Conservation (phyloP, 2,888 invertebrate species). For the Leucophenga montana region DNA sequence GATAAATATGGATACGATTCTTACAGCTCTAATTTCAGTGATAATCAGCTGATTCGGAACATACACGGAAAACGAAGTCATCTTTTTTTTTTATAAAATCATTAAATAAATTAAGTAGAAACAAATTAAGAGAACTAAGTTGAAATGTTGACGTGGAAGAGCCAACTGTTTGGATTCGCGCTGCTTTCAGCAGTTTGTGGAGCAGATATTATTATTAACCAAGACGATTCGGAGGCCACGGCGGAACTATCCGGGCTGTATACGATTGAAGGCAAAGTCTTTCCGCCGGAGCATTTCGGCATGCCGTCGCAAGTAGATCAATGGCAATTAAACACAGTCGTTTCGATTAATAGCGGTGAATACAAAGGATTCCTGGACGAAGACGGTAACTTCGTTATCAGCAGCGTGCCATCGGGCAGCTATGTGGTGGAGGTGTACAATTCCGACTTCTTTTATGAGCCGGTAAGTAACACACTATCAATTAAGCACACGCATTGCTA, state of each 20-base stretch:
- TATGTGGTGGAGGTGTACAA: slow-evolving; percentile 94
- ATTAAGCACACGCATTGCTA: not conserved
- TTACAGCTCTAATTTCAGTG: no score
- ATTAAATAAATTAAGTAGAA: no score
- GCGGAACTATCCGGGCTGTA: slow-evolving; percentile 77
- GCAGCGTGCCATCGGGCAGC: slow-evolving; percentile 92
- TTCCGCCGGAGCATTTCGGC: slow-evolving; percentile 78
- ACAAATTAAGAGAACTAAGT: slow-evolving; percentile 41
- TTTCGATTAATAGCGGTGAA: slow-evolving; percentile 92
- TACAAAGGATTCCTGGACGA: slow-evolving; percentile 90
- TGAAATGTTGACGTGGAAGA: slow-evolving; percentile 39
- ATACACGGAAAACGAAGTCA: not conserved
- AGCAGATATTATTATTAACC: slow-evolving; percentile 60
- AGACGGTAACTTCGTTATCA: slow-evolving; percentile 92
- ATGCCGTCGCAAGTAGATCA: slow-evolving; percentile 72
- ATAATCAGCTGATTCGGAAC: not conserved
- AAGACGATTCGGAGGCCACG: slow-evolving; percentile 57
- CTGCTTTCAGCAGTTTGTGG: slow-evolving; percentile 42
- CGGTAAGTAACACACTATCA: slow-evolving; percentile 74
- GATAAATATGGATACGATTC: no score
- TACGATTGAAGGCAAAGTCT: slow-evolving; percentile 86
- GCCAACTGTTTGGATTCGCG: slow-evolving; percentile 34
- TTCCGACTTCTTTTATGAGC: slow-evolving; percentile 93
- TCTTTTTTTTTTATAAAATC: no score
- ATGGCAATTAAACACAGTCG: slow-evolving; percentile 85